A percentile compares a stretch with the other conserved stretches of the same genome.
These are phyloP conservation scores for Rotaria magnacalcarata DNA, from an alignment of 2,888 invertebrate species.

Conservation along the genomic window DNA sequence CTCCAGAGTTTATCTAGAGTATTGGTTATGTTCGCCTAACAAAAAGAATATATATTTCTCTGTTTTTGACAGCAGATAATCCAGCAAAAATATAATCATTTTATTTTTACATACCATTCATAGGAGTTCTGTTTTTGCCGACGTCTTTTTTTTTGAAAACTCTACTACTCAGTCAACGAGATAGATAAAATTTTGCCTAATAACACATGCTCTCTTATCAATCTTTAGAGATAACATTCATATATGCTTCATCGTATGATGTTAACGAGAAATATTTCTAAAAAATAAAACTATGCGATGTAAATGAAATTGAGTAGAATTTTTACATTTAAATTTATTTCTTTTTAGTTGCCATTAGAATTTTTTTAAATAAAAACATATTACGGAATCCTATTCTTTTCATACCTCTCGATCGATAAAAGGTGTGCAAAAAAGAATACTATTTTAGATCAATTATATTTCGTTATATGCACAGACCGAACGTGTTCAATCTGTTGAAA, in stretches of 20 bases:
- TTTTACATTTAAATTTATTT: too few relatives aligned
- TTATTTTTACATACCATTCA: neutral
- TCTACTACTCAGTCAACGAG: neutral
- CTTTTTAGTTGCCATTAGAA: too few relatives aligned
- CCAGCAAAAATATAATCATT: too few relatives aligned
- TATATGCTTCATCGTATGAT: neutral
- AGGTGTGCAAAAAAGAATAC: neutral
- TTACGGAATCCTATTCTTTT: too few relatives aligned
- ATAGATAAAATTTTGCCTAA: neutral
- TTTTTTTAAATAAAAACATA: neutral
- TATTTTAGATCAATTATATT: neutral
- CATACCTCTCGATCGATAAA: neutral
- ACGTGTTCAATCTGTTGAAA: slow-evolving; percentile 10
- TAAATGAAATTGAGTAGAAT: too few relatives aligned
- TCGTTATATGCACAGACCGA: neutral
- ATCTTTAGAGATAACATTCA: neutral
- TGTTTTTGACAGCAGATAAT: too few relatives aligned
- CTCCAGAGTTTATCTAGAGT: neutral
- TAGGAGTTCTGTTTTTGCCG: too few relatives aligned
- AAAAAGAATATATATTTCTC: neutral
- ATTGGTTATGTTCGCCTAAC: neutral
- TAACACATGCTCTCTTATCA: neutral
- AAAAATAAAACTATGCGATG: too few relatives aligned
- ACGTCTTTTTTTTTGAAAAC: too few relatives aligned
- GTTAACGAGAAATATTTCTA: too few relatives aligned